phyloP scores from a whole-genome alignment of 2,888 invertebrate species.

The Tetragnatha montana region DNA sequence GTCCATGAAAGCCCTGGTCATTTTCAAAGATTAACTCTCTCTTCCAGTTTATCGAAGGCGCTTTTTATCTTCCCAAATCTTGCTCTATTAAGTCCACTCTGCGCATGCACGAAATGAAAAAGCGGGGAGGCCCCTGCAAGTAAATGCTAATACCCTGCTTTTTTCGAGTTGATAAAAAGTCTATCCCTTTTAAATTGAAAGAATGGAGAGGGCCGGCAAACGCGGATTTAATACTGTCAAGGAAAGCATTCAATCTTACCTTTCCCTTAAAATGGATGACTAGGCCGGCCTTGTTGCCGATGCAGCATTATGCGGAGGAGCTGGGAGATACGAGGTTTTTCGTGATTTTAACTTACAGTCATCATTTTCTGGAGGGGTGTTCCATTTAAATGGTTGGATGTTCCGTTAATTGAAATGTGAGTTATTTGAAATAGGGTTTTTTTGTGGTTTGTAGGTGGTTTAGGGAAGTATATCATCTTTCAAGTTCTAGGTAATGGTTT shows the following conservation, averaged over 20 bases:
- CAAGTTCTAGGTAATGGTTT: too few species aligned
- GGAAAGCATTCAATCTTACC: background rate
- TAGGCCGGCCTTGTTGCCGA: background rate
- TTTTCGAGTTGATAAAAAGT: background rate
- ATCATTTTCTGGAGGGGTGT: too few species aligned
- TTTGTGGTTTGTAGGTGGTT: too few species aligned
- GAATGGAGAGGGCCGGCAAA: background rate
- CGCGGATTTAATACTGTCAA: conserved; percentile 1
- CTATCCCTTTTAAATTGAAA: background rate
- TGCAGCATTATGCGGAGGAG: background rate
- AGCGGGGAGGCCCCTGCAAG: background rate
- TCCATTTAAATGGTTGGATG: too few species aligned
- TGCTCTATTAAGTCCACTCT: background rate
- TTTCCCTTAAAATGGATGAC: background rate
- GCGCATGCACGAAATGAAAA: background rate
- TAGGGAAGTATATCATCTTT: too few species aligned
- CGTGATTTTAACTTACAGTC: too few species aligned
- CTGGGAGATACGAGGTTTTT: background rate
- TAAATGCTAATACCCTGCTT: background rate
- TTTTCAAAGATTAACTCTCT: background rate
- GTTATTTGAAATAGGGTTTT: too few species aligned
- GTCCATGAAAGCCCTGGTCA: background rate
- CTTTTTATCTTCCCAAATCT: background rate
- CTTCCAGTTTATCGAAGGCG: background rate
- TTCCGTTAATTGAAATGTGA: too few species aligned